Conservation (phyloP, 1,140 invertebrate species). For the Drosophila erecta region DNA sequence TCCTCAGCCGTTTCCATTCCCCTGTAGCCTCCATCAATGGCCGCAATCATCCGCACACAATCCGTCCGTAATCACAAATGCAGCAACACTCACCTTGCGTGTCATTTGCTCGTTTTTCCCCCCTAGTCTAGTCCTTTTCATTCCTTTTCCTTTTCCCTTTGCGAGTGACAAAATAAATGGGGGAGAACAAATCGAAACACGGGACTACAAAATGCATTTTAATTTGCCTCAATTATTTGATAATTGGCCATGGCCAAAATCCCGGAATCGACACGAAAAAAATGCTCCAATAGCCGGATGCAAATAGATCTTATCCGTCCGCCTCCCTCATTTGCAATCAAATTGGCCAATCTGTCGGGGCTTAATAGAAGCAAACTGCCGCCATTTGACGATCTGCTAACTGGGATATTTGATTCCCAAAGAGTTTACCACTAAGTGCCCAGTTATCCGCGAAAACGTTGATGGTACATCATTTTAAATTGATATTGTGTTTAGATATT, state of each 20-base stretch:
- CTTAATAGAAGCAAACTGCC: slow-evolving; percentile 5
- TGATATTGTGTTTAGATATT: neutral
- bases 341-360: slow-evolving; percentile 25
- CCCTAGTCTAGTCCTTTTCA: neutral
- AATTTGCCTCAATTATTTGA: slow-evolving; percentile 65
- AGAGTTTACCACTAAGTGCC: neutral
- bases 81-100: slow-evolving; percentile 20
- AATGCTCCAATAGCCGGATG: neutral
- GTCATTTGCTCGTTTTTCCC: slow-evolving; percentile 5
- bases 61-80: slow-evolving; percentile 23
- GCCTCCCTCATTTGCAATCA: slow-evolving; percentile 8
- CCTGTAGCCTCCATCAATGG: slow-evolving; percentile 61
- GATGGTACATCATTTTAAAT: no score
- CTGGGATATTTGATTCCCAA: slow-evolving; percentile 1
- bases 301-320: neutral
- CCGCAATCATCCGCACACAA: slow-evolving; percentile 62
- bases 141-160: neutral
- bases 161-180: slow-evolving; percentile 25
- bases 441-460: no score
- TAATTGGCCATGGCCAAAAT: slow-evolving; percentile 45
- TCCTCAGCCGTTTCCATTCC: neutral
- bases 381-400: neutral
- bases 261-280: slow-evolving; percentile 22
- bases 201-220: slow-evolving; percentile 57
- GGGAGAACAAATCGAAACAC: slow-evolving; percentile 18